Percentiles rank a stretch among this genome's conserved stretches.
Evolutionary conservation across 2,113 vertebrate species (phyloP).

Genomic region (Chaetodon trifascialis): DNA sequence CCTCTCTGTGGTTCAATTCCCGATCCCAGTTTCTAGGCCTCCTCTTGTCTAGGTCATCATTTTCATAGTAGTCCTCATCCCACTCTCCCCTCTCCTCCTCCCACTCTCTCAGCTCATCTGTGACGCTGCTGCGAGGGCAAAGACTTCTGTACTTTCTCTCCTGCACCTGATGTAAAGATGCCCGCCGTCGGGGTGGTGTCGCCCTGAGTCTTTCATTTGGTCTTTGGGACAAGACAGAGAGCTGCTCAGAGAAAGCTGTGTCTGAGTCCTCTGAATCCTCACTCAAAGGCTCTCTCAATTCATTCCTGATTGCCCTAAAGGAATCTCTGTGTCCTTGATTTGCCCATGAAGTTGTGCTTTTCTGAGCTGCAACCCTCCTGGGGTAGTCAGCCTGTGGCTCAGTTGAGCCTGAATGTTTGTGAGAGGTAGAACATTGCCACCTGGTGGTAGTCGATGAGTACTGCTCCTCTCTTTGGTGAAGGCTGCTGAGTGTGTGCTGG

Average conservation of each 20-base stretch:
- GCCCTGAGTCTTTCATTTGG: constrained; percentile 51
- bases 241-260: constrained; percentile 57
- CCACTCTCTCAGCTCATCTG: constrained; percentile 31
- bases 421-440: constrained; percentile 65
- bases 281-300: constrained; percentile 62
- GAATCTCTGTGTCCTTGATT: constrained; percentile 65
- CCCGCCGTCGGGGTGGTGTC: constrained; percentile 24
- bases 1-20: constrained; percentile 27
- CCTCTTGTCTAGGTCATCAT: constrained; percentile 23
- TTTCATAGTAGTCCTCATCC: constrained; percentile 29
- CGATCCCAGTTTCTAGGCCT: constrained; percentile 8
- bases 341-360: constrained; percentile 60
- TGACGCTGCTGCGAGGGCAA: constrained; percentile 46
- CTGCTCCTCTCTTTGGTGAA: constrained; percentile 25
- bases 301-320: constrained; percentile 58
- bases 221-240: constrained; percentile 57
- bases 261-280: constrained; percentile 77
- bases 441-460: constrained; percentile 53
- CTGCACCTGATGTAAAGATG: constrained; percentile 28
- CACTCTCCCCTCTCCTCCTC: constrained; percentile 38
- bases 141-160: constrained; percentile 52
- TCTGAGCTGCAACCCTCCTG: constrained; percentile 37
- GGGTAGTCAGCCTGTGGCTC: constrained; percentile 42
- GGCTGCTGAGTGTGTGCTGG: constrained; percentile 44
- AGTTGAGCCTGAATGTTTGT: constrained; percentile 25